Base-by-base conservation (phyloP, 1,140 invertebrate species). In the Whitmania pigra region DNA sequence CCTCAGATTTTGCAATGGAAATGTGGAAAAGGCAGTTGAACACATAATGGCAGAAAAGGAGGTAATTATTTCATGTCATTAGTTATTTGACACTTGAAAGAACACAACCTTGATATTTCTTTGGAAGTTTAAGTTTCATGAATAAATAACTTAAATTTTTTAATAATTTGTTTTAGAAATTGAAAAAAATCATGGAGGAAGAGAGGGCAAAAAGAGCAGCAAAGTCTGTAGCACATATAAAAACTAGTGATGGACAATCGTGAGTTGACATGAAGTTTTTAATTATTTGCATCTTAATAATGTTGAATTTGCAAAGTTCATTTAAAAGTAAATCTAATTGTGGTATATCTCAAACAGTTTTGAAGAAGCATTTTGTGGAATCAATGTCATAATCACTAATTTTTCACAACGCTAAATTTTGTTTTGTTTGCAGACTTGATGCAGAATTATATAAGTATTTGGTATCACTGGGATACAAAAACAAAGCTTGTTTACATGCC, bases 391-490 rank as follows among this genome's bases (percentile, higher is more conserved):
- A 13, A 17, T 1, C 15, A 17, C 2, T 11, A 49, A 17, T 17
- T 49, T 49, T 15, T 49, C 11, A 49, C 15, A 17, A 17, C 43
- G n/a, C 9, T 17, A 49, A 49, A 49, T 49, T 11, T 72, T 72
- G 49, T 53, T 85, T 55, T 69, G 54, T 77, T 76, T 75, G 57
- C 73, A 82, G 85, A 74, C 83, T 87, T 2, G 84, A 86, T 76
- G 80, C 84, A 18, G 78, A 82, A 25, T 82, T 83, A 68, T 83
- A 87, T 40, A 83, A 86, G 74, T 84, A 84, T 67, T 74, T 89
- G 29, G 80, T 85, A 36, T 83, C 83, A 49, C 89, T 90, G 89
- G 88, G 89, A 0, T 90, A 84, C 81, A 75, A 83, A 15, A 82
- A 83, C 5, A 80, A 83, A 9, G 78, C 85, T 17, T 85, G 87